Evolutionary conservation across 1,140 invertebrate species (phyloP).

Genomic region (Micrasema minimum): DNA sequence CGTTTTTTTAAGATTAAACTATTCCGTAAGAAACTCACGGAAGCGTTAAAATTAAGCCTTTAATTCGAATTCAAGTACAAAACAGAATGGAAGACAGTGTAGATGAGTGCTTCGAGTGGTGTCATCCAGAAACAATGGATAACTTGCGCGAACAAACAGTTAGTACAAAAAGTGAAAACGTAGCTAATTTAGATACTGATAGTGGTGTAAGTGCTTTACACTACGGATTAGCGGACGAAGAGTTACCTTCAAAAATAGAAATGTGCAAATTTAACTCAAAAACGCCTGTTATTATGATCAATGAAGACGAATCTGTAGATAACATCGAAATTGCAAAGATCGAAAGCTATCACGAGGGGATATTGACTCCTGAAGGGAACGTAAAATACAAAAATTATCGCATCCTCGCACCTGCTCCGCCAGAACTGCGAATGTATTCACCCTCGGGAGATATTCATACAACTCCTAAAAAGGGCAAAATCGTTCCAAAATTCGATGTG

Average conservation of each 20-base stretch:
- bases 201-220: conserved; percentile 35
- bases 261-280: neutral
- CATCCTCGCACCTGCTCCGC: conserved; percentile 56
- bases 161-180: conserved; percentile 6
- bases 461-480: conserved; percentile 57
- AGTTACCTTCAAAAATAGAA: conserved; percentile 22
- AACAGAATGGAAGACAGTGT: conserved; percentile 32
- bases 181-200: conserved; percentile 20
- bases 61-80: neutral
- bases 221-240: conserved; percentile 23
- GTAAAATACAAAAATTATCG: conserved; percentile 59
- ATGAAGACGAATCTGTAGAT: conserved; percentile 41
- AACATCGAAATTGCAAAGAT: conserved; percentile 57
- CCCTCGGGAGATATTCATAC: conserved; percentile 59
- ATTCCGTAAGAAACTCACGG: conserved; percentile 35
- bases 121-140: conserved; percentile 31
- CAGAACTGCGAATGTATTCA: conserved; percentile 56
- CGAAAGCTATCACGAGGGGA: conserved; percentile 54
- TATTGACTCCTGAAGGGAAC: conserved; percentile 59
- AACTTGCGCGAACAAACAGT: conserved; percentile 44
- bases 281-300: conserved; percentile 46
- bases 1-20: conserved; percentile 13
- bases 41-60: conserved; percentile 39
- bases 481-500: conserved; percentile 59
- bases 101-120: conserved; percentile 42